Evolutionary conservation across 2,113 vertebrate genomes (phyloP).

Genomic region (Chaetodon trifascialis): DNA sequence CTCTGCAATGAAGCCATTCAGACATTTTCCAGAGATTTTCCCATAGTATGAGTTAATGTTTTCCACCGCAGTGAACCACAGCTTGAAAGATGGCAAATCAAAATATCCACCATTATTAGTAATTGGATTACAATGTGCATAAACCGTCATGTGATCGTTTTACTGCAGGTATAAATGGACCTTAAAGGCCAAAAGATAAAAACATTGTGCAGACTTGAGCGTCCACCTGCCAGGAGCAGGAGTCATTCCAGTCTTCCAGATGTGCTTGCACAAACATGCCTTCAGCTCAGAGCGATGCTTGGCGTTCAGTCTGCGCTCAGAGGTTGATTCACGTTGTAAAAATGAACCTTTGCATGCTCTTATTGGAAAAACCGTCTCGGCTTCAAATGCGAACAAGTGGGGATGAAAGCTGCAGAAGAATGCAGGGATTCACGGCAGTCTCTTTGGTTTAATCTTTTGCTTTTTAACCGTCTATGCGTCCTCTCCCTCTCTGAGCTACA

Average conservation of each 20-base stretch:
- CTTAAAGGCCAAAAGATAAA: background rate
- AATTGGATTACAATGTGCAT: too few species aligned
- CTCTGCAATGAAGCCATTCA: too few species aligned
- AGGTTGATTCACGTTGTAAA: background rate
- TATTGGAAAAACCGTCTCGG: background rate
- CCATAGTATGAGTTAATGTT: too few species aligned
- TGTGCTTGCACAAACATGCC: background rate
- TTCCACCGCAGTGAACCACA: too few species aligned
- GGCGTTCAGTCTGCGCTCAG: background rate
- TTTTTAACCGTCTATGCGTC: background rate
- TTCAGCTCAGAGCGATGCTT: background rate
- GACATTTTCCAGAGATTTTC: too few species aligned
- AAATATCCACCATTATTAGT: too few species aligned
- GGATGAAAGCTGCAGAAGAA: background rate
- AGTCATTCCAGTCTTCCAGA: background rate
- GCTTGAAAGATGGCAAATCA: too few species aligned
- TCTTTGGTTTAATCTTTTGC: background rate
- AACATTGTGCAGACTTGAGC: background rate
- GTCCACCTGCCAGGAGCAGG: background rate
- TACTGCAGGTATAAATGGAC: background rate
- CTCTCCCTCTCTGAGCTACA: background rate
- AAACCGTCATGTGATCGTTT: background rate
- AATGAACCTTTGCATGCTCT: constrained; percentile 4
- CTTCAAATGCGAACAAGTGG: background rate
- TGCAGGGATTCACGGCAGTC: background rate